Evolutionary conservation across 2,888 invertebrate species (phyloP), one percentile per base, ranked within the genome.

Genomic region (Griposia aprilina): DNA sequence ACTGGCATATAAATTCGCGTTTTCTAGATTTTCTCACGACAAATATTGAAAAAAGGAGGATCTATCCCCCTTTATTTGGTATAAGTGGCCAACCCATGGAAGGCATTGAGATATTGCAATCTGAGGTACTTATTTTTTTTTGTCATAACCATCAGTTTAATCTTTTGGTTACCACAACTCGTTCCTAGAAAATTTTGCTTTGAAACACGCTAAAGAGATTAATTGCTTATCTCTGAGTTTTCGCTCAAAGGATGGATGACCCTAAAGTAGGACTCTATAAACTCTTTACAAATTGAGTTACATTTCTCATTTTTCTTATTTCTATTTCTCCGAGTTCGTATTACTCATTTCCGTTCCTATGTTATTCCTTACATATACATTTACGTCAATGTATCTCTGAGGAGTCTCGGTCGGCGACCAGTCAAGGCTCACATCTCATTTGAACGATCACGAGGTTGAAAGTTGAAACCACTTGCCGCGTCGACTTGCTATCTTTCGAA

Each of bases 401-500:
- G 79, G 79, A 85, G 78, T 76, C 70, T 81, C 79, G 84, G 85
- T 81, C 85, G 76, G 68, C 82, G 80, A 66, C 71, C 76, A 87
- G 75, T 86, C 67, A 75, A 83, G 79, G 74, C 87, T 77, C 80
- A 76, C 76, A 87, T 87, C 85, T 87, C 83, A 87, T 87, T 83
- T 82, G 78, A 88, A 78, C 81, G 89, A 87, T 81, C 80, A 66
- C 85, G 82, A 88, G 78, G 87, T 81, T 85, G 87, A 82, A 87
- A 87, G 88, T 85, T 87, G 89, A 88, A 85, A 87, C 85, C 88
- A 74, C 80, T 86, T 86, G 80, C 88, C 71, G 79, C 74, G 68
- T 73, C 74, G 76, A 57, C 70, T 71, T 74, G 77, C 74, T 78
- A 84, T 82, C 74, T 77, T 83, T 88, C 80, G 67, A 87, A 88